These are phyloP conservation scores for Drosophila littoralis DNA, from an alignment of 1,140 invertebrate species.

Conservation along the genomic window DNA sequence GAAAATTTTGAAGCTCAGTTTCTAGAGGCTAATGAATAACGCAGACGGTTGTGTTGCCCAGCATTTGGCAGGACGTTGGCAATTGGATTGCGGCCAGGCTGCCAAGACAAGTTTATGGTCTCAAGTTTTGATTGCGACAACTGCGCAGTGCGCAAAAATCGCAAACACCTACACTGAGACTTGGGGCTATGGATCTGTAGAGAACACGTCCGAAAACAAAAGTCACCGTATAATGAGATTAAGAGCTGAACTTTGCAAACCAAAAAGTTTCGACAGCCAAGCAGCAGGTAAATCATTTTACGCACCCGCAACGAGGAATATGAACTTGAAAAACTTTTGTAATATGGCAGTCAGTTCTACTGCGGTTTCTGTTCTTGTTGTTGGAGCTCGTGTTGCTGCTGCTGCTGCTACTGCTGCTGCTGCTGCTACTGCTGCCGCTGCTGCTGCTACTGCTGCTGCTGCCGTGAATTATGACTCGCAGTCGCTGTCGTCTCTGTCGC, in stretches of 20 bases:
- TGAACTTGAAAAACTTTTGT: constrained; percentile 76
- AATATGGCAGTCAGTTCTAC: constrained; percentile 59
- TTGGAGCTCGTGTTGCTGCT: not conserved
- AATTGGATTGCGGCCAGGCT: constrained; percentile 77
- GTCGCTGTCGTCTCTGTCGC: constrained; percentile 28
- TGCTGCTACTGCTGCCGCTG: constrained; percentile 1
- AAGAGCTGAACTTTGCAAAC: constrained; percentile 79
- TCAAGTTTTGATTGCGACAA: constrained; percentile 67
- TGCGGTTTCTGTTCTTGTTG: constrained; percentile 8
- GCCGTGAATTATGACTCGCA: constrained; percentile 25
- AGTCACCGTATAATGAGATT: constrained; percentile 83
- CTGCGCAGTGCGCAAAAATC: constrained; percentile 66
- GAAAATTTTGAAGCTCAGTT: constrained; percentile 44
- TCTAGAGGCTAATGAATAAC: constrained; percentile 56
- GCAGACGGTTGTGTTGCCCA: constrained; percentile 51
- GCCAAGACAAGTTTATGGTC: constrained; percentile 71
- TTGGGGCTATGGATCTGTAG: constrained; percentile 12
- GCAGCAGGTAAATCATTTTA: constrained; percentile 80
- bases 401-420: not conserved
- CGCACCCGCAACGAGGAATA: constrained; percentile 75
- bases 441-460: not conserved
- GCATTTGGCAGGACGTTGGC: constrained; percentile 51
- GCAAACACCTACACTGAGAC: constrained; percentile 56
- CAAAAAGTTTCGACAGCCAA: constrained; percentile 76
- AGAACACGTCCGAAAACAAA: constrained; percentile 72